A percentile compares a stretch with the other conserved stretches of the same genome.
Evolutionary conservation across 2,888 invertebrate genomes (phyloP).

Genomic region (Buathra laborator): DNA sequence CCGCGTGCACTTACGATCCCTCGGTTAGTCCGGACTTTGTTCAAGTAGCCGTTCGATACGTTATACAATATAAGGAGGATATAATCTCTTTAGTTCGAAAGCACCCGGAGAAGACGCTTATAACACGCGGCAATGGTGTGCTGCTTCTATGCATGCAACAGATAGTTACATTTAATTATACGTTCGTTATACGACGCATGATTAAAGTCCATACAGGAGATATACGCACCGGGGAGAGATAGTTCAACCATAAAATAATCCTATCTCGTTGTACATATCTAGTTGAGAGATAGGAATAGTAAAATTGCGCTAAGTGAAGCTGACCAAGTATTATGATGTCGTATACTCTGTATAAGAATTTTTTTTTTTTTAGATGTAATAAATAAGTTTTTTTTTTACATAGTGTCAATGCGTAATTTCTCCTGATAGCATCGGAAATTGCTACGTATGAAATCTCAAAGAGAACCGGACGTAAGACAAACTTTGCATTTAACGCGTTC

Average conservation of each 20-base stretch:
- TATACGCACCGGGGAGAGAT: constrained; percentile 8
- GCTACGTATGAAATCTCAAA: too few relatives aligned
- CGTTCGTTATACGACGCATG: constrained; percentile 44
- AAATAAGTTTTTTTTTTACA: too few relatives aligned
- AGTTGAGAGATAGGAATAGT: not conserved
- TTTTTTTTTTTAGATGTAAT: too few relatives aligned
- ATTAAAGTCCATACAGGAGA: constrained; percentile 29
- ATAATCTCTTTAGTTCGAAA: constrained; percentile 22
- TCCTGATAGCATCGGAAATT: too few relatives aligned
- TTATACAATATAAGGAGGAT: constrained; percentile 16
- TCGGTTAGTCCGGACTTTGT: constrained; percentile 11
- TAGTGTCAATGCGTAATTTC: too few relatives aligned
- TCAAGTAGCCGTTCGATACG: constrained; percentile 13
- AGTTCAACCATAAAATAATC: constrained; percentile 27
- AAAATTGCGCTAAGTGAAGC: constrained; percentile 5
- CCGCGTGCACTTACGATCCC: constrained; percentile 10
- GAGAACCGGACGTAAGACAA: too few relatives aligned
- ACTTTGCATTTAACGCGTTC: too few relatives aligned
- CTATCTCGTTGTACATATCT: constrained; percentile 1
- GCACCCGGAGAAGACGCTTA: not conserved
- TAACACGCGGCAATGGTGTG: constrained; percentile 2
- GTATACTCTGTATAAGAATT: not conserved
- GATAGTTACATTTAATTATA: constrained; percentile 43
- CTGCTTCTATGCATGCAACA: not conserved
- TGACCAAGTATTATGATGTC: constrained; percentile 3